A percentile compares a stretch with the other conserved stretches of the same genome.
phyloP scores from a whole-genome alignment of 2,797 vertebrate genomes.

The Clarias pachynema region DNA sequence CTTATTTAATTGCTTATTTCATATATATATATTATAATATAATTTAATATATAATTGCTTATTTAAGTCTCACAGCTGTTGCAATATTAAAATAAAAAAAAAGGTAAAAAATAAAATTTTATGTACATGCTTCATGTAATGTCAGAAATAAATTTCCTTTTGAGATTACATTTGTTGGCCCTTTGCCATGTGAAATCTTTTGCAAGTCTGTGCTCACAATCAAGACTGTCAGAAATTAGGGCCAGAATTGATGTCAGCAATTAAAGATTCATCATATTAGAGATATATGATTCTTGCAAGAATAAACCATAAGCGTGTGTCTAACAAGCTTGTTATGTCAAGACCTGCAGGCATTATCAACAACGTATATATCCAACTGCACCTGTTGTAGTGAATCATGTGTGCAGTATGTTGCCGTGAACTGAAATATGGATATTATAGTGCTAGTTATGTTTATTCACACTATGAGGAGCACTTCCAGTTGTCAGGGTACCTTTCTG shows the following conservation, averaged over 20 bases:
- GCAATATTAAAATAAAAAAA: background rate
- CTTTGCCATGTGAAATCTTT: background rate
- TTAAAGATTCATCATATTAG: background rate
- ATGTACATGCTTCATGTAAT: background rate
- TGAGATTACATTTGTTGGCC: background rate
- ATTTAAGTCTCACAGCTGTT: background rate
- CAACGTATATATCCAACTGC: background rate
- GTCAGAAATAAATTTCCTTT: background rate
- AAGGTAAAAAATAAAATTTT: background rate
- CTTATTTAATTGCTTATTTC: background rate
- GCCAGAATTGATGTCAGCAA: background rate
- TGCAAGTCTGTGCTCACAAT: background rate
- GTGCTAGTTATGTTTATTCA: background rate
- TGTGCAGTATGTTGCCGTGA: background rate
- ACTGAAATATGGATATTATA: background rate
- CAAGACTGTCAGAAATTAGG: background rate
- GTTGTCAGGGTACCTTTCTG: background rate
- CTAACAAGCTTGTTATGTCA: slow-evolving; percentile 8
- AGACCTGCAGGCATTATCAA: background rate
- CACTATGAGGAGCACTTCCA: background rate
- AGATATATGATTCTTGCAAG: background rate
- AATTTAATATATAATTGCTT: background rate
- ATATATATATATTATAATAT: background rate
- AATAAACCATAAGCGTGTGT: background rate
- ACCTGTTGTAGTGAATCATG: slow-evolving; percentile 6